phyloP scores from a whole-genome alignment of 2,797 vertebrate genomes.

The Macropus fuliginosus region DNA sequence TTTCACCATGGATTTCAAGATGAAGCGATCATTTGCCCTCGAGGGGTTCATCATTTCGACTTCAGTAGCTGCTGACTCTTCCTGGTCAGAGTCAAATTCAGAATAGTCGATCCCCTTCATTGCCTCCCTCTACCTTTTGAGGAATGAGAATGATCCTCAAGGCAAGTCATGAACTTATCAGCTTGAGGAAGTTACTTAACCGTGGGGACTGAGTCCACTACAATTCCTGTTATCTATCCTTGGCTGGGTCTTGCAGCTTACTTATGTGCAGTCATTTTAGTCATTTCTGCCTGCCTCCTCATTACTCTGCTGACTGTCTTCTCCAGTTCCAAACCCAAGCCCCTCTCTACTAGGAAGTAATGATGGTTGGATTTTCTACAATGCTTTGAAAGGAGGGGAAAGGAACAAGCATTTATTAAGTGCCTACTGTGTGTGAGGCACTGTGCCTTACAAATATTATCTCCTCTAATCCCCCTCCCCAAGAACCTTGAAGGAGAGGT shows the following conservation, averaged over 20 bases:
- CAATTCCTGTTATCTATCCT: background rate
- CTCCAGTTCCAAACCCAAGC: background rate
- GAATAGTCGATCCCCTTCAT: background rate
- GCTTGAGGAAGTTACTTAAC: background rate
- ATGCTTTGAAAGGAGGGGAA: background rate
- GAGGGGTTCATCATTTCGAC: background rate
- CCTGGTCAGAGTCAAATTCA: background rate
- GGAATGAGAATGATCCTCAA: background rate
- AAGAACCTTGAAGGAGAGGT: background rate
- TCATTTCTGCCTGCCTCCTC: background rate
- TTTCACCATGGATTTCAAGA: background rate
- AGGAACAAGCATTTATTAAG: background rate
- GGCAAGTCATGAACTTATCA: background rate
- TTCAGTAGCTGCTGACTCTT: background rate
- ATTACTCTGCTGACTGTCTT: background rate
- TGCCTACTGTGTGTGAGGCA: background rate
- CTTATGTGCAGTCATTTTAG: background rate
- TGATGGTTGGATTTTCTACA: background rate
- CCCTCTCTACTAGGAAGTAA: background rate
- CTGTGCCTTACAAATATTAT: background rate
- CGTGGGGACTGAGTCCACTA: background rate
- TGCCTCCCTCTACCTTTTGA: background rate
- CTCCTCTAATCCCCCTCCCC: no score
- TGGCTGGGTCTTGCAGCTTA: background rate
- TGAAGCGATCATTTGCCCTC: background rate